Base-by-base conservation (phyloP, 1,140 invertebrate genomes). In the Lethrus apterus region DNA sequence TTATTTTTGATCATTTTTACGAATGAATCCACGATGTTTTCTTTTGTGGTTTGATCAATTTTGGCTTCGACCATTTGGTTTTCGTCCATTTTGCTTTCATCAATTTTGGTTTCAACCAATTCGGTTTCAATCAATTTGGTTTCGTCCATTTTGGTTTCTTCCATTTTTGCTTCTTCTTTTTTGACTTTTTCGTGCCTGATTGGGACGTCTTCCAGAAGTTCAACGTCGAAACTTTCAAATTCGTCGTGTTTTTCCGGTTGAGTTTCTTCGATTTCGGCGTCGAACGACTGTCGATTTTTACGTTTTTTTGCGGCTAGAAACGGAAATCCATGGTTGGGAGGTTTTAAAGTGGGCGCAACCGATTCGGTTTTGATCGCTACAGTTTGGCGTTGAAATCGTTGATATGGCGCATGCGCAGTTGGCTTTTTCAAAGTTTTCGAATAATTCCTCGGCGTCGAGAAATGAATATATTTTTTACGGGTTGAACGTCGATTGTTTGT, bases 301-400 rank as follows among this genome's bases (percentile, higher is more conserved):
- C 63, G 54, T 30, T 67, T 67, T 35, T 67, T 67, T 11, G 56
- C 41, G 34, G 45, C 64, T 3, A 58, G 60, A 1, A 67, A 63
- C 2, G 63, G 54, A 21, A 67, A 66, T 63, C 65, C 65, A 46
- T 65, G 59, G 46, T 55, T 60, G 15, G 52, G 26, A 9, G 11
- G 9, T 31, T 54, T 51, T 8, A 17, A 34, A 41, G 21, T 11
- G 13, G 40, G 15, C 13, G 38, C 21, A n/a, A 14, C 7, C 17
- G 29, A 19, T 9, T 9, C n/a, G 19, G 13, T 10, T 42, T 30
- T 35, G 32, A 50, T 19, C 23, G n/a, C n/a, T n/a, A n/a, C n/a
- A n/a, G n/a, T n/a, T n/a, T n/a, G n/a, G n/a, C n/a, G n/a, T n/a
- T 36, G 8, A 21, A 19, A 36, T 8, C 34, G 5, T 20, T 17